Percentiles rank a stretch among this genome's conserved stretches.
Evolutionary conservation across 2,113 vertebrate genomes (phyloP).

Genomic region (Danionella cerebrum): DNA sequence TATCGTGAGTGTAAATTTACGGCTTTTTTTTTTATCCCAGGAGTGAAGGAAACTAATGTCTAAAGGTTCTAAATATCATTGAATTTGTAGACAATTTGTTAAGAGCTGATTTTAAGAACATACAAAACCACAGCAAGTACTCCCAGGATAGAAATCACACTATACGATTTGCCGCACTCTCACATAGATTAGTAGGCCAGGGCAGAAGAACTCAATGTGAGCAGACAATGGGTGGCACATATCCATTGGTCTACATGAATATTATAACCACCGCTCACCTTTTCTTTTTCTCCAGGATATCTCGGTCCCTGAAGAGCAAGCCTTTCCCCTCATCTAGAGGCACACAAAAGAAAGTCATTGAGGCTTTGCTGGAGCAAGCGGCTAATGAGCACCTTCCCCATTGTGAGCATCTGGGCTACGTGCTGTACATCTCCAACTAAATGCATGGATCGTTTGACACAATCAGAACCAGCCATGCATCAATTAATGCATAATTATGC

Average conservation of each 20-base stretch:
- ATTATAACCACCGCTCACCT: slow-evolving; percentile 17
- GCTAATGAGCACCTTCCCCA: slow-evolving; percentile 67
- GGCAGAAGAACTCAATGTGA: not conserved
- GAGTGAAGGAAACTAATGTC: too few species aligned
- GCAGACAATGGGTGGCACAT: slow-evolving; percentile 15
- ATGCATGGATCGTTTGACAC: slow-evolving; percentile 61
- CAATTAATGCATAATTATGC: slow-evolving; percentile 68
- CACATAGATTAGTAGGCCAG: not conserved
- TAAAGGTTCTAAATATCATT: too few species aligned
- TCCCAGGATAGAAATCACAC: not conserved
- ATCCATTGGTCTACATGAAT: slow-evolving; percentile 32
- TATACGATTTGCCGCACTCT: not conserved
- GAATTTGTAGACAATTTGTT: not conserved
- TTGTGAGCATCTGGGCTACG: slow-evolving; percentile 58
- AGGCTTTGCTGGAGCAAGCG: slow-evolving; percentile 44
- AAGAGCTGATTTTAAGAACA: not conserved
- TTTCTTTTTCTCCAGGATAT: slow-evolving; percentile 25
- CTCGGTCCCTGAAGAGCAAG: slow-evolving; percentile 25
- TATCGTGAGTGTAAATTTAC: too few species aligned
- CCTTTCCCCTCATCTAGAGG: slow-evolving; percentile 29
- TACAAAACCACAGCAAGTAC: not conserved
- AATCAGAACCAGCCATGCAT: slow-evolving; percentile 63
- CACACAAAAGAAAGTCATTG: slow-evolving; percentile 45
- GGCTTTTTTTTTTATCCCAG: too few species aligned
- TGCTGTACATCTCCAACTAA: slow-evolving; percentile 48